phyloP scores from a whole-genome alignment of 2,797 vertebrate species.

The Poeciliopsis gracilis region DNA sequence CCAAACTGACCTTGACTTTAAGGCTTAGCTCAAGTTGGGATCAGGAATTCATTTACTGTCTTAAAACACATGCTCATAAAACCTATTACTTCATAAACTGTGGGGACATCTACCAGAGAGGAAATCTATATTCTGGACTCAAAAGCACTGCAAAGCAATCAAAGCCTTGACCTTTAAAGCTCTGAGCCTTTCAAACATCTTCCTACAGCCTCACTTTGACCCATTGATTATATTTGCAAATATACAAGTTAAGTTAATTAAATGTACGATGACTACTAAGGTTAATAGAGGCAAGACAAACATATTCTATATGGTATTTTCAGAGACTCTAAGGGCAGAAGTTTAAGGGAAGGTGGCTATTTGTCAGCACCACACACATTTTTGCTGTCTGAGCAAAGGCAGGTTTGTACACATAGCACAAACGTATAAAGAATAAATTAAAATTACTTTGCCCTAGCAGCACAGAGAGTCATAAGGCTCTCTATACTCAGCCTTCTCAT shows the following conservation, averaged over 20 bases:
- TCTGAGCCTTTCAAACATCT: constrained; percentile 13
- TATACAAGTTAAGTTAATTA: constrained; percentile 29
- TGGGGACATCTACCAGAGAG: constrained; percentile 10
- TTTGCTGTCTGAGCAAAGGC: constrained; percentile 10
- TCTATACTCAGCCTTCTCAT: constrained; percentile 63
- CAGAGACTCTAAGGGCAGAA: constrained; percentile 6
- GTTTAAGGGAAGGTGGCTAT: constrained; percentile 20
- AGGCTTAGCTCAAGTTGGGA: constrained; percentile 2
- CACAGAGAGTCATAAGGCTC: constrained; percentile 41
- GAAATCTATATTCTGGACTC: constrained; percentile 28
- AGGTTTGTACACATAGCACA: constrained; percentile 20
- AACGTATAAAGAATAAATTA: constrained; percentile 47
- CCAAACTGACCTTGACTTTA: constrained; percentile 25
- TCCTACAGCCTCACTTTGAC: constrained; percentile 10
- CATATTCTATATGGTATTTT: constrained; percentile 13
- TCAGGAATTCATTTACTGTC: constrained; percentile 20
- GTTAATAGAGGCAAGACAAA: constrained; percentile 23
- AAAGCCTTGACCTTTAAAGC: constrained; percentile 45
- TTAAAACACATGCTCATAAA: constrained; percentile 33
- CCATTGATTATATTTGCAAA: constrained; percentile 34
- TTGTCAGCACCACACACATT: constrained; percentile 3
- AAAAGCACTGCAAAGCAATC: constrained; percentile 33
- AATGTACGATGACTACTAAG: neutral
- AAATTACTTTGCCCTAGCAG: constrained; percentile 11
- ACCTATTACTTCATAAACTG: constrained; percentile 29